These are phyloP conservation scores for Falco berigora DNA, from an alignment of 2,797 vertebrate genomes.

Conservation along the genomic window DNA sequence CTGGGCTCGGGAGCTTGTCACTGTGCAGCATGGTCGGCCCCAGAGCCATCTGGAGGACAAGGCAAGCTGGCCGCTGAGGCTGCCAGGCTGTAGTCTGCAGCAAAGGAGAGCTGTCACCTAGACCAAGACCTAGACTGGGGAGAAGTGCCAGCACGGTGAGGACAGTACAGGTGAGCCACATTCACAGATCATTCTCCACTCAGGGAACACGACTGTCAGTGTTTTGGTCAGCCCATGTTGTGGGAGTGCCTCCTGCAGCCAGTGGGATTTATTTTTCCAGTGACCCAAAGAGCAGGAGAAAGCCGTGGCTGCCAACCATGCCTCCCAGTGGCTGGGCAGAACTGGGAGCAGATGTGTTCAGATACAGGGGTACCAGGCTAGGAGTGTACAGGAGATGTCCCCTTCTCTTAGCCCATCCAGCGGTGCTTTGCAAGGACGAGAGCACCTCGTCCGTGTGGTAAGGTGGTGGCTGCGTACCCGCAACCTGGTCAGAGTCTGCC, in stretches of 20 bases:
- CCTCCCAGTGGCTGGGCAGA: not conserved
- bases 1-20: not conserved
- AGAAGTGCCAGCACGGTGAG: not conserved
- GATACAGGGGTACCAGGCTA: not conserved
- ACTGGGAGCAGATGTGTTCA: not conserved
- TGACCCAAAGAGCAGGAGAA: not conserved
- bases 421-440: fast-evolving
- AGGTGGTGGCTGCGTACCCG: not conserved
- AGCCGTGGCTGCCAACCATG: not conserved
- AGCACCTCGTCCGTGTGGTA: fast-evolving
- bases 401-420: not conserved
- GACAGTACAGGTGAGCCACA: constrained; percentile 23
- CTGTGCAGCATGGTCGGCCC: not conserved
- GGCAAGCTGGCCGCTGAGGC: not conserved
- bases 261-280: fast-evolving
- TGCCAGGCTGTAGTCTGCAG: not conserved
- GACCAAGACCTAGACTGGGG: not conserved
- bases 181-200: not conserved
- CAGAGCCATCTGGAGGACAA: not conserved
- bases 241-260: not conserved
- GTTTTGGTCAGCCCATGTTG: not conserved
- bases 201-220: not conserved
- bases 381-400: fast-evolving
- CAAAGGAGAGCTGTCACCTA: not conserved
- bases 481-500: not conserved